Conservation (phyloP, 1,140 invertebrate genomes). For the Semibalanus balanoides region DNA sequence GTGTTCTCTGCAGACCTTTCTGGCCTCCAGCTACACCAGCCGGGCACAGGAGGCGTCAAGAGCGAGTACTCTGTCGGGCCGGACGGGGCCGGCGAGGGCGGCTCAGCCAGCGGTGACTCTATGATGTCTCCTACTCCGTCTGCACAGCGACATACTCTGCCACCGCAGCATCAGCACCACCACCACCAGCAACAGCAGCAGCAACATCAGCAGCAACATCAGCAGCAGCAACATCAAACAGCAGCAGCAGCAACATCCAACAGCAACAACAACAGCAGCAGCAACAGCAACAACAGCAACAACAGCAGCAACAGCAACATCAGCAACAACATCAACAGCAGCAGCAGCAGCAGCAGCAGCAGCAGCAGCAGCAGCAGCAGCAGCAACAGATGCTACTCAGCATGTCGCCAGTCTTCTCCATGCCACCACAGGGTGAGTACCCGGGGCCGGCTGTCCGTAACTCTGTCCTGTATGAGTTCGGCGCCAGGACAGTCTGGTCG, state of each 20-base stretch:
- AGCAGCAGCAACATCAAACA: conserved; percentile 5
- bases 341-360: conserved; percentile 7
- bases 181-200: conserved; percentile 3
- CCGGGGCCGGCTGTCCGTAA: no score
- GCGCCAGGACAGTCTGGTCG: no score
- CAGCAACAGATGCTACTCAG: conserved; percentile 8
- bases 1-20: conserved; percentile 19
- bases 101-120: not conserved
- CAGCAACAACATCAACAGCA: conserved; percentile 3
- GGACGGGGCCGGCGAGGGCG: not conserved
- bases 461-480: no score
- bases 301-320: conserved; percentile 3
- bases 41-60: conserved; percentile 8
- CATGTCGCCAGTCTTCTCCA: conserved; percentile 4
- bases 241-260: conserved; percentile 1
- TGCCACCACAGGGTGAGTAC: not conserved
- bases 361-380: conserved; percentile 5
- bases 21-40: conserved; percentile 21
- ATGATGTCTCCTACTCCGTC: not conserved
- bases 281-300: conserved; percentile 5
- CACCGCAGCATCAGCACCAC: not conserved
- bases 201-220: conserved; percentile 5
- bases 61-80: not conserved
- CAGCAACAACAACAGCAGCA: conserved; percentile 4
- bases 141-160: not conserved